Evolutionary conservation across 2,113 vertebrate genomes (phyloP).

Genomic region (Scytalopus superciliaris): DNA sequence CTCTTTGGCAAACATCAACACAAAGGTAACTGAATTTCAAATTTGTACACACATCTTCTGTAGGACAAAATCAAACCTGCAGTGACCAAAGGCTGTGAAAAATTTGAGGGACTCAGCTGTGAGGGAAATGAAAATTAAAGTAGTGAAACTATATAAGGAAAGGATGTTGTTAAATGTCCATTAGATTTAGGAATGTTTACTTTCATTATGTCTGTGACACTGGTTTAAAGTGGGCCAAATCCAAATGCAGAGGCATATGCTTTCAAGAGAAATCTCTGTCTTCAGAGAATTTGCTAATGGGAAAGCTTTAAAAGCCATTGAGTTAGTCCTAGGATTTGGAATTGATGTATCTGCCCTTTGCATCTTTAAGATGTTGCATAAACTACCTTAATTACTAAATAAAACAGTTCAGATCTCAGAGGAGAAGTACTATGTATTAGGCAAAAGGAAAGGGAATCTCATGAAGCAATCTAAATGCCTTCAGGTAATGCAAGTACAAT

Average conservation of each 20-base stretch:
- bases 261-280: not conserved
- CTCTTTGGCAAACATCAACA: not conserved
- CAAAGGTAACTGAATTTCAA: not conserved
- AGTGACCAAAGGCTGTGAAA: not conserved
- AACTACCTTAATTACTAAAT: conserved; percentile 58
- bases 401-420: conserved; percentile 32
- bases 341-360: conserved; percentile 29
- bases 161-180: not conserved
- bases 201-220: not conserved
- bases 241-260: not conserved
- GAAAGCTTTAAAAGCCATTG: conserved; percentile 12
- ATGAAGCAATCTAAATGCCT: conserved; percentile 23
- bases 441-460: conserved; percentile 4
- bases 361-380: conserved; percentile 45
- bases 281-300: conserved; percentile 4
- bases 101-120: not conserved
- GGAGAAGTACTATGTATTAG: not conserved
- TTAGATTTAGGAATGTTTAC: conserved; percentile 7
- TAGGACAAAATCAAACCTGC: not conserved
- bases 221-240: not conserved
- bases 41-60: not conserved
- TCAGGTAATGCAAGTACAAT: conserved; percentile 7
- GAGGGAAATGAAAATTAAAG: conserved; percentile 10
- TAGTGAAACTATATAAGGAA: not conserved
- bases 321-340: conserved; percentile 4